Evolutionary conservation across 2,113 vertebrate genomes (phyloP), one percentile per base, ranked within the genome.

Genomic region (Microtus oregoni): DNA sequence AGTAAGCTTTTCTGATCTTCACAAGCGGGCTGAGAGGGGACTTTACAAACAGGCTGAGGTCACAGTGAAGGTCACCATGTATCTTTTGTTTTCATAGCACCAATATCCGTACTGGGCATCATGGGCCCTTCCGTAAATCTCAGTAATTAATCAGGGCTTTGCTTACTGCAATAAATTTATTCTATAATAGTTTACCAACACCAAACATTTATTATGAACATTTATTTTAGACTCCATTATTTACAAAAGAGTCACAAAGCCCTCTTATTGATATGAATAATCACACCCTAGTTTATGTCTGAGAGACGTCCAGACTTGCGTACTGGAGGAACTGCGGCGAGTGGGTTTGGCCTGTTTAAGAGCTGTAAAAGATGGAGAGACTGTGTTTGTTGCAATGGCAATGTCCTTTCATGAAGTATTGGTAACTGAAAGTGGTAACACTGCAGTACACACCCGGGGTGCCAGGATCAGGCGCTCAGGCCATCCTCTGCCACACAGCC

Each of bases 11-110:
- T 85, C 77, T 77, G 20, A 47, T 90, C 79, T 77, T 61, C 44
- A 55, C 88, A 50, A 88, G 88, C 14, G 35, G 50, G 47, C 83
- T 83, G 50, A 89, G 79, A 89, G 90, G 72, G 70, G 94, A 81
- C 88, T 88, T 72, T 85, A 73, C 75, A 85, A 79, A 96, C 47
- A 50, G 82, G 24, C 14, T 0, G 17, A 86, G 88, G 72, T 94
- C 96, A 58, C 81, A 90, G 81, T 86, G 41, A 58, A 52, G 17
- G 65, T 78, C 92, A 94, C 65, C 0, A 13, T 47, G 3, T 79
- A 41, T 58, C 63, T 70, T 79, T 68, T 68, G 22, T 10, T 63
- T 72, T 92, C 90, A 55, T 22, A 38, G 55, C 86, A 87, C 91
- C 89, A 81, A 70, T 68, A 65, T 88, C 14, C 38, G 78, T 87